Evolutionary conservation across 2,888 invertebrate genomes (phyloP).

Genomic region (Anthophora plumipes): DNA sequence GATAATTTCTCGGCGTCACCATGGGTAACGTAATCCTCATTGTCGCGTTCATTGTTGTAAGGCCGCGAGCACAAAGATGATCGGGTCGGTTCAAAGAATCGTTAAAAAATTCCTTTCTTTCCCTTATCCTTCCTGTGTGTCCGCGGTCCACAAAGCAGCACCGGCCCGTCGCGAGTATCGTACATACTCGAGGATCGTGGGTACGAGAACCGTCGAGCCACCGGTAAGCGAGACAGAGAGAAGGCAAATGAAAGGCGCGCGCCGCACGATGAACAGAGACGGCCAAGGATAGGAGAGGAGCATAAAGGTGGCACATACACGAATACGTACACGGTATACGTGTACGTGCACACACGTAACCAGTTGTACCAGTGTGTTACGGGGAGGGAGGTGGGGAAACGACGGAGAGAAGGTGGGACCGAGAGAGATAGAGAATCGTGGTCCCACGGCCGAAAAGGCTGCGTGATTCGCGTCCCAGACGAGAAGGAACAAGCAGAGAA

Average conservation of each 20-base stretch:
- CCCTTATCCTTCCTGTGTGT: constrained; percentile 55
- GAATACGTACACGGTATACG: neutral
- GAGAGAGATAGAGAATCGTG: constrained; percentile 67
- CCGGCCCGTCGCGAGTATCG: constrained; percentile 26
- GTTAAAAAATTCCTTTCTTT: constrained; percentile 57
- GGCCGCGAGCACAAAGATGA: constrained; percentile 15
- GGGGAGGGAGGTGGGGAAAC: constrained; percentile 40
- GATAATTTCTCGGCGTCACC: neutral
- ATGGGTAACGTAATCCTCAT: constrained; percentile 21
- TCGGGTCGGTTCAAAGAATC: constrained; percentile 26
- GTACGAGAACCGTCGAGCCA: constrained; percentile 47
- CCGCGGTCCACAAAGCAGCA: constrained; percentile 52
- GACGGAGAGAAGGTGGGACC: constrained; percentile 66
- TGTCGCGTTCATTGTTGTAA: constrained; percentile 3
- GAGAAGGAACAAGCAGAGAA: constrained; percentile 66
- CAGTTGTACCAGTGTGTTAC: neutral
- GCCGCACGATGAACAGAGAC: constrained; percentile 37
- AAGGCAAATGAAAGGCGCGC: constrained; percentile 19
- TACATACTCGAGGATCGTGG: constrained; percentile 61
- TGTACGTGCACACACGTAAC: neutral
- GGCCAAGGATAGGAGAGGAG: constrained; percentile 28
- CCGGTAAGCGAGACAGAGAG: constrained; percentile 15
- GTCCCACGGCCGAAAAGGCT: constrained; percentile 80
- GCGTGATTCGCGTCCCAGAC: constrained; percentile 80
- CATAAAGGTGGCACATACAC: constrained; percentile 38